Evolutionary conservation across 2,888 invertebrate species (phyloP), one percentile per base, ranked within the genome.

Genomic region (Raillietiella orientalis): DNA sequence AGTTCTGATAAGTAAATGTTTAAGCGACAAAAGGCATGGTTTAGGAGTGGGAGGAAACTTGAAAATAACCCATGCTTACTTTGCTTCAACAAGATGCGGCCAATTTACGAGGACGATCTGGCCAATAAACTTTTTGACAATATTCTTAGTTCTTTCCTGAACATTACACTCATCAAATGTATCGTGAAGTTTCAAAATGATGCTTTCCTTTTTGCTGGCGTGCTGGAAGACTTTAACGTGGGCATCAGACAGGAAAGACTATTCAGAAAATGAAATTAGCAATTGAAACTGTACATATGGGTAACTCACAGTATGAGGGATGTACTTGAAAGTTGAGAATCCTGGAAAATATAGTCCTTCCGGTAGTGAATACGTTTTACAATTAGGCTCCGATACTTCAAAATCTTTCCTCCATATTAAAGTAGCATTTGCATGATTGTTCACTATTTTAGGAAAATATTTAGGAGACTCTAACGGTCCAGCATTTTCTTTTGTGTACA

Each of bases 11-110:
- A n/a, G n/a, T n/a, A n/a, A n/a, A n/a, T n/a, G n/a, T n/a, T n/a
- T n/a, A n/a, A n/a, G n/a, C n/a, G n/a, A n/a, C n/a, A n/a, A n/a
- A n/a, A n/a, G n/a, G n/a, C n/a, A n/a, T n/a, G n/a, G n/a, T n/a
- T n/a, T n/a, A n/a, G n/a, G n/a, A n/a, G n/a, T n/a, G n/a, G n/a
- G n/a, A n/a, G n/a, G n/a, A n/a, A n/a, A n/a, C n/a, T n/a, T n/a
- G n/a, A n/a, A n/a, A n/a, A n/a, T n/a, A n/a, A n/a, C n/a, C n/a
- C n/a, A n/a, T n/a, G n/a, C 56, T 49, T 45, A 64, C 61, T 40
- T 42, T 6, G 74, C 75, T 45, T 72, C 70, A n/a, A 59, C 55
- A 27, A 93, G 56, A 50, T 87, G 77, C 0, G 93, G 93, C 87
- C 87, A 93, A 4, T 63, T 62, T 3, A 77, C 71, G 52, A 62